Evolutionary conservation across 92 coral and sea anemone genomes (phyloP).

Genomic region (Galaxea fascicularis): DNA sequence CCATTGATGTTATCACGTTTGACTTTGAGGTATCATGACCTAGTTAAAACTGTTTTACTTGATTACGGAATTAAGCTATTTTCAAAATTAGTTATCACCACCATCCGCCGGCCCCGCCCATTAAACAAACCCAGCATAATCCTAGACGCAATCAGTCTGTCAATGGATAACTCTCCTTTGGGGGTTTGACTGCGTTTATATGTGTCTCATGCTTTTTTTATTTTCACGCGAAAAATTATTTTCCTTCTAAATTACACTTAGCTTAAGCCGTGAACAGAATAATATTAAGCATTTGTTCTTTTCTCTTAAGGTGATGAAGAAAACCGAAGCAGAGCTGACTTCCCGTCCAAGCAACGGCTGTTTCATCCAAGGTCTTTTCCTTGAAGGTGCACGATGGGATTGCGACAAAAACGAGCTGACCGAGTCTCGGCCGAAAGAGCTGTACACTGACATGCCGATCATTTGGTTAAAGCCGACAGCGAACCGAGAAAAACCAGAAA

Average conservation of each 20-base stretch:
- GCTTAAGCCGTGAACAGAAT: no score
- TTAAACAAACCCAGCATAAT: no score
- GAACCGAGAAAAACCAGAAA: conserved; percentile 91
- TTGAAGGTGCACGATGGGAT: conserved; percentile 99
- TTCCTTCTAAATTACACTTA: no score
- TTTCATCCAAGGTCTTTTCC: conserved; percentile 95
- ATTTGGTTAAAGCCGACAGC: conserved; percentile 98
- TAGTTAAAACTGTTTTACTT: background rate
- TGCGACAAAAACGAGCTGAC: conserved; percentile 82
- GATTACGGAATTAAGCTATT: background rate
- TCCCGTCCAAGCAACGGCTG: conserved; percentile 93
- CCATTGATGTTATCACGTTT: conserved; percentile 94
- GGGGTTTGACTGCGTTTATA: no score
- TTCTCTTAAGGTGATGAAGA: conserved; percentile 92
- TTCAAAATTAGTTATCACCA: background rate
- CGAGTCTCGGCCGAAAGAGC: conserved; percentile 95
- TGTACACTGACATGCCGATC: conserved; percentile 98
- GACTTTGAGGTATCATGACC: conserved; percentile 92
- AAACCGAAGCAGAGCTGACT: conserved; percentile 75
- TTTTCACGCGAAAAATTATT: no score
- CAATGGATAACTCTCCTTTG: no score
- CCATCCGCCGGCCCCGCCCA: background rate
- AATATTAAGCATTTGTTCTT: no score
- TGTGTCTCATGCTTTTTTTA: no score
- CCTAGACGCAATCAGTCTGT: no score